Conservation (phyloP, 2,113 vertebrate genomes). For the Pollimyrus isidori region DNA sequence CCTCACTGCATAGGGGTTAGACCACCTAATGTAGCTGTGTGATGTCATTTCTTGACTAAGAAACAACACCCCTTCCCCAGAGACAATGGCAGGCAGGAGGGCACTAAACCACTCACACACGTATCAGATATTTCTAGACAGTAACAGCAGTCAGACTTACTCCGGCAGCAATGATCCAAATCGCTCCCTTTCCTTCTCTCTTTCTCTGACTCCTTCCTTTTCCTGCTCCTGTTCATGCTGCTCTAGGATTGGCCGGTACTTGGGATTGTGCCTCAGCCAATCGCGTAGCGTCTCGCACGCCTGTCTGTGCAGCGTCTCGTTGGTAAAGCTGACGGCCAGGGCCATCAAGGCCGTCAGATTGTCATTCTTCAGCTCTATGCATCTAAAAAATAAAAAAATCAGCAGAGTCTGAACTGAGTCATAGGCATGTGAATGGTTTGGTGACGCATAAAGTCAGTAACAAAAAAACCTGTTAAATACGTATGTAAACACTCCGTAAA, state of each 20-base stretch:
- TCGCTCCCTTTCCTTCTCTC: conserved; percentile 65
- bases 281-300: conserved; percentile 89
- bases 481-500: not conserved
- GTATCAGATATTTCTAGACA: not conserved
- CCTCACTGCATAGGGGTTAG: not conserved
- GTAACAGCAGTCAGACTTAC: conserved; percentile 62
- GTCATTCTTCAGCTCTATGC: conserved; percentile 87
- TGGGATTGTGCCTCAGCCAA: conserved; percentile 82
- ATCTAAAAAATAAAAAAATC: conserved; percentile 55
- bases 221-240: conserved; percentile 47
- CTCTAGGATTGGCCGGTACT: conserved; percentile 72
- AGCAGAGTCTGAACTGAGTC: not conserved
- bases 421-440: not conserved
- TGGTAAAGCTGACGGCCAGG: conserved; percentile 93
- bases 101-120: not conserved
- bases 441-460: not conserved
- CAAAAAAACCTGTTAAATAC: not conserved
- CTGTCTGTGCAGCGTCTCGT: conserved; percentile 92
- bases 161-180: conserved; percentile 84
- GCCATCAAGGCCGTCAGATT: conserved; percentile 93
- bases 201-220: conserved; percentile 32
- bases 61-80: not conserved
- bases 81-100: not conserved
- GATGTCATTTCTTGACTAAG: not conserved
- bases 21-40: not conserved